Conservation (phyloP, 2,113 vertebrate species). For the Anhinga rufa region DNA sequence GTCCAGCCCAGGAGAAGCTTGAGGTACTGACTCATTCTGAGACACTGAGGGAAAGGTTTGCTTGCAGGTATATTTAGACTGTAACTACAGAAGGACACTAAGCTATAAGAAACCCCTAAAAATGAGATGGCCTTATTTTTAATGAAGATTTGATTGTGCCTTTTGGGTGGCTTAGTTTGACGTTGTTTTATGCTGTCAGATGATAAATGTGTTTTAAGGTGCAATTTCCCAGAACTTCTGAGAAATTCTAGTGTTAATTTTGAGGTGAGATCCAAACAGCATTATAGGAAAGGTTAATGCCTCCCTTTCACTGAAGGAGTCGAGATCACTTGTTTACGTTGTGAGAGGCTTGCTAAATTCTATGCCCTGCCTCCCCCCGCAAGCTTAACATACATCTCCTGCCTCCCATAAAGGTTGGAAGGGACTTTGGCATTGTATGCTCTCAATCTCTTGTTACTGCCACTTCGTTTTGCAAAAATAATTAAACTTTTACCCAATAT, state of each 20-base stretch:
- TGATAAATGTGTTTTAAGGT: background rate
- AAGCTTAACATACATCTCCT: background rate
- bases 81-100: background rate
- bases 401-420: background rate
- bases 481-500: background rate
- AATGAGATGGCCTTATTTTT: background rate
- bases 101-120: background rate
- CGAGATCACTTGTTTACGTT: background rate
- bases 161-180: background rate
- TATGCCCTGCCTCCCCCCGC: background rate
- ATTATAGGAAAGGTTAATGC: background rate
- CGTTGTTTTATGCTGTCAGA: background rate
- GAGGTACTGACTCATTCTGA: conserved; percentile 6
- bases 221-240: background rate
- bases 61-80: background rate
- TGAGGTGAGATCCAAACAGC: background rate
- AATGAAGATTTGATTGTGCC: background rate
- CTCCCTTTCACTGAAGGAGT: background rate
- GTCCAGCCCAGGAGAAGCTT: background rate
- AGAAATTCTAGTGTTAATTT: background rate
- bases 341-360: background rate
- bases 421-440: background rate
- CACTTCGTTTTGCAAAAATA: conserved; percentile 5
- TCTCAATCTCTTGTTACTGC: background rate
- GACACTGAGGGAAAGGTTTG: background rate